A percentile compares a stretch with the other conserved stretches of the same genome.
phyloP scores from a whole-genome alignment of 2,113 vertebrate genomes.

The Setophaga coronata region DNA sequence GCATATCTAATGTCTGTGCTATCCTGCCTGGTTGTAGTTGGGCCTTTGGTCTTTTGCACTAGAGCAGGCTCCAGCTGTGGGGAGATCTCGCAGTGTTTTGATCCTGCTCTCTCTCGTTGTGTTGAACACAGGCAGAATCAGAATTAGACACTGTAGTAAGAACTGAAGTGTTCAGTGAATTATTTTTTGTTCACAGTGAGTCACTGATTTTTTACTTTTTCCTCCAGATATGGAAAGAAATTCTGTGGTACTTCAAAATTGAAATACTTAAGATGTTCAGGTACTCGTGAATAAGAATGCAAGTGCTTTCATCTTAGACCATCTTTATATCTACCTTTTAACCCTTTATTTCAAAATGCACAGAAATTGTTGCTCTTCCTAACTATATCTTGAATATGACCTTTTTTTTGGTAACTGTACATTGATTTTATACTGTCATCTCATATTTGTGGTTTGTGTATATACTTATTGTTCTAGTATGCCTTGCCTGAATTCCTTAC shows the following conservation, averaged over 20 bases:
- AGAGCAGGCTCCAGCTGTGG: constrained; percentile 45
- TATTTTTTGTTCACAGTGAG: constrained; percentile 29
- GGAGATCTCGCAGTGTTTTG: constrained; percentile 33
- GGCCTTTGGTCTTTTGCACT: constrained; percentile 47
- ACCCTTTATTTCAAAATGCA: background rate
- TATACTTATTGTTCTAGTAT: background rate
- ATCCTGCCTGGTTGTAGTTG: background rate
- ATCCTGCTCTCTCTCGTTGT: constrained; percentile 50
- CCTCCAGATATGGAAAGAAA: background rate
- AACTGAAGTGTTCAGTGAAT: constrained; percentile 1
- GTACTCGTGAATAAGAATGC: background rate
- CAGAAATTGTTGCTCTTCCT: background rate
- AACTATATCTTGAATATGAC: background rate
- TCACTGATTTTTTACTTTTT: constrained; percentile 1
- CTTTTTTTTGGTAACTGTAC: background rate
- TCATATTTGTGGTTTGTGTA: background rate
- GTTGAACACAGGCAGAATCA: constrained; percentile 66
- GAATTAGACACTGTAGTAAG: constrained; percentile 48
- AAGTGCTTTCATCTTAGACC: background rate
- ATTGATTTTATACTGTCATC: background rate
- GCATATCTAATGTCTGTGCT: background rate
- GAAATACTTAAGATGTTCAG: background rate
- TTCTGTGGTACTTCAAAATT: background rate
- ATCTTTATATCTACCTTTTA: constrained; percentile 29
- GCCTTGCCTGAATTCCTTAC: background rate